Evolutionary conservation across 1,140 invertebrate species (phyloP).

Genomic region (Oppia nitens): DNA sequence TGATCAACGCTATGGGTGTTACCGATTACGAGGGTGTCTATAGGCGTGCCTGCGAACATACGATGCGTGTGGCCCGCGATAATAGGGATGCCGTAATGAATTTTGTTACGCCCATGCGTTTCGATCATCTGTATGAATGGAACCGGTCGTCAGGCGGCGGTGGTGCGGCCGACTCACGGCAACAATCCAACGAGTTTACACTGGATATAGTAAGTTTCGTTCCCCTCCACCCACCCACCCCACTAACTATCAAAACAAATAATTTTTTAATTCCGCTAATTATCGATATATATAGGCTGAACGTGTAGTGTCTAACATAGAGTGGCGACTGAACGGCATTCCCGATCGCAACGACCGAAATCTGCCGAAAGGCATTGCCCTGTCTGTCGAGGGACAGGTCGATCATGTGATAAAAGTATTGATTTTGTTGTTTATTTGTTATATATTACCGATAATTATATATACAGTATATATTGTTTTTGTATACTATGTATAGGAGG

Average conservation of each 20-base stretch:
- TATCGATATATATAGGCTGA: conserved; percentile 1
- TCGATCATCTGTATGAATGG: conserved; percentile 70
- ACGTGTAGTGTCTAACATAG: background rate
- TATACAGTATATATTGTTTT: conserved; percentile 1
- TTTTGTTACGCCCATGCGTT: conserved; percentile 75
- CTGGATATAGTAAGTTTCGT: background rate
- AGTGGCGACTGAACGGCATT: conserved; percentile 5
- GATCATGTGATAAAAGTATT: conserved; percentile 8
- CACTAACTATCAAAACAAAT: conserved; percentile 1
- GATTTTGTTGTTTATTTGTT: background rate
- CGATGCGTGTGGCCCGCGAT: conserved; percentile 59
- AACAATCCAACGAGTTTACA: background rate
- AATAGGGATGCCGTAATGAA: conserved; percentile 68
- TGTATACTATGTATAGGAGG: conserved; percentile 43
- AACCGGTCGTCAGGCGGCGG: conserved; percentile 14
- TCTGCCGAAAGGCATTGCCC: background rate
- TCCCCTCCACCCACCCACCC: too few species aligned
- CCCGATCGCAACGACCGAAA: background rate
- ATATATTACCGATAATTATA: background rate
- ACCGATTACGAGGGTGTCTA: conserved; percentile 78
- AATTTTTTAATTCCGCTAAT: conserved; percentile 1
- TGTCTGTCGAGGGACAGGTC: conserved; percentile 4
- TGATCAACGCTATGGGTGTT: conserved; percentile 68
- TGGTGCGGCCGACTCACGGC: background rate
- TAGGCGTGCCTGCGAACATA: conserved; percentile 73